Base-by-base conservation (phyloP, 2,113 vertebrate species). In the Tamias sibiricus region DNA sequence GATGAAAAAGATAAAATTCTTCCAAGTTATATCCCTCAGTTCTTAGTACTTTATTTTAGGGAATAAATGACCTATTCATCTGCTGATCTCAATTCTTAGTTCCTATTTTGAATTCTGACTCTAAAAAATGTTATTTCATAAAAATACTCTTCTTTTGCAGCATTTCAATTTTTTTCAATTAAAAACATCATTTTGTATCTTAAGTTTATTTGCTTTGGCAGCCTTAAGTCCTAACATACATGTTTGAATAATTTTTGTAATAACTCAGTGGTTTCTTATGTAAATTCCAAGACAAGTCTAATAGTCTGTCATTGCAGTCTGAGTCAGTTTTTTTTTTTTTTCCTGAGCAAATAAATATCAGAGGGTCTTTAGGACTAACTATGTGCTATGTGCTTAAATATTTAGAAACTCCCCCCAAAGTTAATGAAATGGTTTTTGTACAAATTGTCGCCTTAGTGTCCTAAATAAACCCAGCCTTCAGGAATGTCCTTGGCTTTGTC, bases 181-280 rank as follows among this genome's bases (percentile, higher is more conserved):
- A 94, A 84, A 95, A 87, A 68, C 32, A 69, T 75, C 32, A 76
- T 44, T 95, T 95, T 85, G n/a, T 17, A 28, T 76, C 37, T 77
- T 95, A 83, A 42, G 16, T 85, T 86, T 89, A 47, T 96, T 96
- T 94, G 13, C 76, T 79, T 94, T 79, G 93, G 59, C 88, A 95
- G n/a, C 24, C 44, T 80, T 92, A 90, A 82, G 17, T 94, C 26
- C 57, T 24, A n/a, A 87, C 81, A 76, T 79, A 85, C 8, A 82
- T n/a, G 69, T 86, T 12, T 68, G 37, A 91, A 40, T 91, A 44
- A 79, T 59, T 89, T 96, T 95, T 47, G 6, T 87, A 59, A 89
- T 89, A 97, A 91, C 37, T 93, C 79, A 72, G 16, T 91, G 69
- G 57, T 87, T 87, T 94, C 82, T 94, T 74, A 64, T 47, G 42